Percentiles rank a stretch among this genome's conserved stretches.
Conservation (phyloP, 2,113 vertebrate genomes). For the Pampusana beccarii region DNA sequence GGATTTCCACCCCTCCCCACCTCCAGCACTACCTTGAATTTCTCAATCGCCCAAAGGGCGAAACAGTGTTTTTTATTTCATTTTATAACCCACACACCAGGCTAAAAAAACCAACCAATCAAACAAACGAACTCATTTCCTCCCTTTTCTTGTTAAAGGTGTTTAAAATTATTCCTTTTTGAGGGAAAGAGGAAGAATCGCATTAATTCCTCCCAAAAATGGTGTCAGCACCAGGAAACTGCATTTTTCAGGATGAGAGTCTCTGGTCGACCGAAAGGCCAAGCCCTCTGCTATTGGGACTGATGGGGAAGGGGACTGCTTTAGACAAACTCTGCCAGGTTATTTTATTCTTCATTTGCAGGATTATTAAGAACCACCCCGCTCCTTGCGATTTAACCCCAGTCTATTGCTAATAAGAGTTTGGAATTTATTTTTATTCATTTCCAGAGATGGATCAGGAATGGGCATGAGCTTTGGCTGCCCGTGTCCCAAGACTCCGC, state of each 20-base stretch:
- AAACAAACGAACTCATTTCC: background rate
- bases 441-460: background rate
- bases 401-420: background rate
- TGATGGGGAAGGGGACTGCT: background rate
- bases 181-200: constrained; percentile 36
- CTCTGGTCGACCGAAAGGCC: background rate
- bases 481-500: background rate
- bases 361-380: background rate
- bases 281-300: background rate
- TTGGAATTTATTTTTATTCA: background rate
- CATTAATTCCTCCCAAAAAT: constrained; percentile 39
- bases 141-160: constrained; percentile 36
- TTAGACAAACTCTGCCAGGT: background rate
- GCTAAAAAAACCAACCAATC: background rate
- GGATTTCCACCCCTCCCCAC: background rate
- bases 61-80: background rate
- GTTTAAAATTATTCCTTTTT: constrained; percentile 34
- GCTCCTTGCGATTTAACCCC: background rate
- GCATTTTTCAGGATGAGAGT: background rate
- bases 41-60: background rate
- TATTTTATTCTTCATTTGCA: background rate
- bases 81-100: background rate
- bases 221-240: background rate
- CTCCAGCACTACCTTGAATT: background rate
- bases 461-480: background rate